Conservation (phyloP, 1,140 invertebrate species). For the Cotesia typhae region DNA sequence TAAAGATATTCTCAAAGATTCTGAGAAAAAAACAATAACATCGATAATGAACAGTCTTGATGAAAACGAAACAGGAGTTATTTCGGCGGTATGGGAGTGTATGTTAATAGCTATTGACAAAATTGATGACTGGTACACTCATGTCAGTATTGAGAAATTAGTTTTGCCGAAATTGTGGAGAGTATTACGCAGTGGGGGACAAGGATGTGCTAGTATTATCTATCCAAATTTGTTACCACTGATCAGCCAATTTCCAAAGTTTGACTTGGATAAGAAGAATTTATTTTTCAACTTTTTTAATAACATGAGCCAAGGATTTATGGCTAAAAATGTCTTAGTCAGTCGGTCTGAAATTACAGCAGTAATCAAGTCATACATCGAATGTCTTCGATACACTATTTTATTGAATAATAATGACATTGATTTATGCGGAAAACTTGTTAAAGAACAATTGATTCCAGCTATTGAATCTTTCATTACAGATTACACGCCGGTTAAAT, state of each 20-base stretch:
- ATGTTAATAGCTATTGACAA: slow-evolving; percentile 69
- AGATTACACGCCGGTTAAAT: slow-evolving; percentile 54
- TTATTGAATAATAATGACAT: slow-evolving; percentile 58
- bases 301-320: slow-evolving; percentile 71
- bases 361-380: slow-evolving; percentile 72
- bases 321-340: slow-evolving; percentile 61
- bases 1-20: slow-evolving; percentile 59
- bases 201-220: slow-evolving; percentile 74
- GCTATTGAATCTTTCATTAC: slow-evolving; percentile 62
- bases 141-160: slow-evolving; percentile 75
- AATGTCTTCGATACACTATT: slow-evolving; percentile 75
- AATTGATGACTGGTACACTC: slow-evolving; percentile 73
- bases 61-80: slow-evolving; percentile 74
- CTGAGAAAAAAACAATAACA: slow-evolving; percentile 69
- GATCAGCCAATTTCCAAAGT: slow-evolving; percentile 73
- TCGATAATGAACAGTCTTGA: slow-evolving; percentile 75
- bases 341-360: slow-evolving; percentile 71
- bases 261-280: slow-evolving; percentile 63
- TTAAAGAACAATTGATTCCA: slow-evolving; percentile 62
- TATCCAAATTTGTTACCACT: slow-evolving; percentile 80
- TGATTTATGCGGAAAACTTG: slow-evolving; percentile 56
- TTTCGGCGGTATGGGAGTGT: slow-evolving; percentile 77
- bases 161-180: slow-evolving; percentile 76
- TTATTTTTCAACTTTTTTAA: slow-evolving; percentile 77
- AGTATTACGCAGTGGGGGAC: slow-evolving; percentile 73